Evolutionary conservation across 2,888 invertebrate genomes (phyloP).

Genomic region (Hypercompe scribonia): DNA sequence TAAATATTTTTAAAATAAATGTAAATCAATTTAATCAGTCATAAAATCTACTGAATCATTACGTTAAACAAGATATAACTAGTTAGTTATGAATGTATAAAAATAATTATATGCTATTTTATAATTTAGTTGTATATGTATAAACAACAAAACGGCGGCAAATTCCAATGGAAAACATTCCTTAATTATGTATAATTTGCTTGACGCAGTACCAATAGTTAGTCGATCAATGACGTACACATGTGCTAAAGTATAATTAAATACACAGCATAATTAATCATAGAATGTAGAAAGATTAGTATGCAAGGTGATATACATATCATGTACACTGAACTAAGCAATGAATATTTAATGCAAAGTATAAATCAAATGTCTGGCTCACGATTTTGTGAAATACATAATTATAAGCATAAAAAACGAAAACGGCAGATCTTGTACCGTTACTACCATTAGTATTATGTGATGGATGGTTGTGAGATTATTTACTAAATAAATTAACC

Average conservation of each 20-base stretch:
- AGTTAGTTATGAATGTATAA: not conserved
- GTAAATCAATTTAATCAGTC: not conserved
- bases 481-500: too few relatives aligned
- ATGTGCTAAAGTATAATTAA: conserved; percentile 17
- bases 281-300: not conserved
- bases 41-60: not conserved
- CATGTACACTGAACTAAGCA: not conserved
- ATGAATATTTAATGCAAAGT: not conserved
- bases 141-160: conserved; percentile 37
- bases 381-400: too few relatives aligned
- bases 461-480: too few relatives aligned
- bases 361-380: too few relatives aligned
- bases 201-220: conserved; percentile 48
- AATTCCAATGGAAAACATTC: conserved; percentile 58
- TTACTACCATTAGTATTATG: too few relatives aligned
- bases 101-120: not conserved
- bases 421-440: too few relatives aligned
- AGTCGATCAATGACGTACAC: conserved; percentile 46
- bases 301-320: not conserved
- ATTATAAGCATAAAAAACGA: too few relatives aligned
- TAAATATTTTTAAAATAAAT: not conserved
- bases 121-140: not conserved
- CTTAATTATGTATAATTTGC: conserved; percentile 53
- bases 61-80: not conserved
- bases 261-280: conserved; percentile 19